Evolutionary conservation across 2,888 invertebrate species (phyloP), one percentile per base, ranked within the genome.

Genomic region (Ryuthela nishihirai): DNA sequence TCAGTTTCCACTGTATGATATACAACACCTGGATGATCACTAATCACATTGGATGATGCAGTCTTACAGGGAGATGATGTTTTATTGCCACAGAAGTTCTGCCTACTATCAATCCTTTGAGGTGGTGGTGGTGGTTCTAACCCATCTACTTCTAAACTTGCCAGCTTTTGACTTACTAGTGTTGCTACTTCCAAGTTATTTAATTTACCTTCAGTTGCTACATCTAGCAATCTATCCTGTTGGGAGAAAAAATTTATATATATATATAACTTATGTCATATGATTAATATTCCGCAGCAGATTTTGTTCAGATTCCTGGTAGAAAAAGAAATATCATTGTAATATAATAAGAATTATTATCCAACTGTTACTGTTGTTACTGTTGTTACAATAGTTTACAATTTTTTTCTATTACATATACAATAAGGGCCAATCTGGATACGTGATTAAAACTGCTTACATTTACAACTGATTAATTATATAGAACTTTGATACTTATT

Each of bases 221-320:
- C 24, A n/a, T 38, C 50, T 38, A 41, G 24, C n/a, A 41, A 34
- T n/a, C 43, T 17, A 6, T 83, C 83, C 83, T 83, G 67, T 3
- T 65, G 65, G 54, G 40, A 44, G 24, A 45, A 39, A 56, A 47
- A 35, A 20, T 15, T 23, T 17, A 23, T 38, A 38, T 3, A 3
- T 12, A 10, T n/a, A 10, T 4, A 12, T 15, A 38, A 18, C 3
- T n/a, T n/a, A n/a, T n/a, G n/a, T n/a, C n/a, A n/a, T n/a, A n/a
- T n/a, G n/a, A n/a, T n/a, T n/a, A n/a, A n/a, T n/a, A n/a, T n/a
- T n/a, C n/a, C n/a, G n/a, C n/a, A n/a, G n/a, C n/a, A n/a, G n/a
- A n/a, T n/a, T n/a, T n/a, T n/a, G n/a, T n/a, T n/a, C n/a, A n/a
- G n/a, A n/a, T n/a, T n/a, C n/a, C n/a, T n/a, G n/a, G n/a, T n/a